Conservation (phyloP, 2,888 invertebrate species). For the Philhelius pedissequus region DNA sequence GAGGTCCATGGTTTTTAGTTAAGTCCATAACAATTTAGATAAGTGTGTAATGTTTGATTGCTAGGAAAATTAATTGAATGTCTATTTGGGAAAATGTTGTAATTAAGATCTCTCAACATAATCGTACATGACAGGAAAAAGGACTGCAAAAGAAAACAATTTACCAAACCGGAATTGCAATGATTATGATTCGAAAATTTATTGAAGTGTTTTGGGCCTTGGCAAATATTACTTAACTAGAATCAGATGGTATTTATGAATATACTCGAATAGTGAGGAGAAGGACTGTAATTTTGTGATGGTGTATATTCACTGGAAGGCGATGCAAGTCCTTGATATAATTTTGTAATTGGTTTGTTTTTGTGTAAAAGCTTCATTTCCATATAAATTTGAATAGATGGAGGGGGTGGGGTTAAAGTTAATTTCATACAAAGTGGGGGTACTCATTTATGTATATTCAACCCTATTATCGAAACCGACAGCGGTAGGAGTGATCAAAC, state of each 20-base stretch:
- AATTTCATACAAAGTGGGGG: too few species aligned
- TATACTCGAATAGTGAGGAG: background rate
- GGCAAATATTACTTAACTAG: background rate
- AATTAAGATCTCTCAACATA: constrained; percentile 31
- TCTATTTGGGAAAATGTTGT: constrained; percentile 17
- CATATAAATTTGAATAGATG: too few species aligned
- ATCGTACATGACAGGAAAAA: background rate
- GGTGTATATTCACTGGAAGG: too few species aligned
- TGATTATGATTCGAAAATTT: constrained; percentile 22
- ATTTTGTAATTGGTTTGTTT: background rate
- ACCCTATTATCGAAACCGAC: too few species aligned
- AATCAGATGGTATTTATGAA: background rate
- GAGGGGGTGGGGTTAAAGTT: too few species aligned
- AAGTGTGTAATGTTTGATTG: constrained; percentile 5
- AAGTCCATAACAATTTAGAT: constrained; percentile 27
- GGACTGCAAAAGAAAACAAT: background rate
- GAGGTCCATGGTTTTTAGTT: constrained; percentile 16
- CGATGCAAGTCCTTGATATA: background rate
- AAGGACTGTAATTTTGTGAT: background rate
- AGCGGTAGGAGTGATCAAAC: too few species aligned
- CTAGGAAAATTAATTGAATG: constrained; percentile 39
- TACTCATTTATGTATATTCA: too few species aligned
- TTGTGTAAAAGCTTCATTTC: background rate
- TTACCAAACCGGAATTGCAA: constrained; percentile 15
- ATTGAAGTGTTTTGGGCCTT: background rate